Evolutionary conservation across 2,888 invertebrate genomes (phyloP).

Genomic region (Netelia inedita): DNA sequence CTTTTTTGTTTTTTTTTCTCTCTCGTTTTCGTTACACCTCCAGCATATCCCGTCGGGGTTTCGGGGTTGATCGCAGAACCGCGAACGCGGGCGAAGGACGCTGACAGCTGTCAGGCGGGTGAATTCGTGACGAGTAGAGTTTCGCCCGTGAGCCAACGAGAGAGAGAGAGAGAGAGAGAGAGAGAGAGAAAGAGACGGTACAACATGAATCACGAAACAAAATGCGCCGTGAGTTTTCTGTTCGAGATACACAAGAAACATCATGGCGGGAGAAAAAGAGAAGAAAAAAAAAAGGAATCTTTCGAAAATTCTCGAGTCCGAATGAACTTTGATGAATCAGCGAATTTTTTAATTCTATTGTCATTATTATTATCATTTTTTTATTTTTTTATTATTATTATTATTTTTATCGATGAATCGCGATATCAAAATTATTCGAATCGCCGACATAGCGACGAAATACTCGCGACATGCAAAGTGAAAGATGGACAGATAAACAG

Average conservation of each 20-base stretch:
- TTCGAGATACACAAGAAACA: too few species aligned
- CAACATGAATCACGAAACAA: too few species aligned
- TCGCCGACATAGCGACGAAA: neutral
- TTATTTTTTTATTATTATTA: neutral
- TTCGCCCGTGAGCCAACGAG: neutral
- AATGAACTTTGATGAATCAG: neutral
- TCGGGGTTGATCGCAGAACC: too few species aligned
- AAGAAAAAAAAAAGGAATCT: neutral
- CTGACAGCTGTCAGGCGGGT: constrained; percentile 59
- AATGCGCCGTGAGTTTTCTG: too few species aligned
- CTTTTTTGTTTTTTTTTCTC: neutral
- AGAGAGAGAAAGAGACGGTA: too few species aligned
- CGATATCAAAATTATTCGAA: too few species aligned
- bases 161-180: too few species aligned
- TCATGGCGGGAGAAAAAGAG: neutral
- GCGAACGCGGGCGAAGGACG: neutral
- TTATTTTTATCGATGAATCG: too few species aligned
- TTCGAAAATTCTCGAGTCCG: neutral
- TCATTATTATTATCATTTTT: neutral
- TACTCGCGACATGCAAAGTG: neutral
- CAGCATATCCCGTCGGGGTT: too few species aligned
- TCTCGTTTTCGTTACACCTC: neutral
- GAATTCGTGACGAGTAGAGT: constrained; percentile 26
- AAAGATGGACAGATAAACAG: too few species aligned
- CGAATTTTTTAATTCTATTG: neutral